These are phyloP conservation scores for Camponotus vicinus DNA, from an alignment of 1,140 invertebrate genomes.

Conservation along the genomic window DNA sequence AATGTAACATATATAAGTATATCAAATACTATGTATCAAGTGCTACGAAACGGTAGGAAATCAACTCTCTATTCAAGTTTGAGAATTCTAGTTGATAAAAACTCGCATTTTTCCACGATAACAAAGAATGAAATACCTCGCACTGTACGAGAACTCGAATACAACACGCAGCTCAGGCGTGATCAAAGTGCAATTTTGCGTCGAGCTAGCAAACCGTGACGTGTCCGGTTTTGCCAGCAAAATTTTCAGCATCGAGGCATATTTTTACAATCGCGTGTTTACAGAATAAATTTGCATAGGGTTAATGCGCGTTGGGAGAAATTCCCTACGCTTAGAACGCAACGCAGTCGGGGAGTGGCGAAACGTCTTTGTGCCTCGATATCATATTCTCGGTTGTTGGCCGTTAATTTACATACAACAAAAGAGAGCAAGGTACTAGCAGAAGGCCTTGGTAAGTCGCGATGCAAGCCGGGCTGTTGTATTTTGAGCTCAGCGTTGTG, in stretches of 20 bases:
- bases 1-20: no score
- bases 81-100: background rate
- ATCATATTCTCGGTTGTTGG: slow-evolving; percentile 61
- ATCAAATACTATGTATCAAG: background rate
- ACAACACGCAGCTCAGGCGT: background rate
- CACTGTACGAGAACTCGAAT: background rate
- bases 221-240: slow-evolving; percentile 54
- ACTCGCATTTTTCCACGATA: background rate
- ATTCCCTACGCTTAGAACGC: slow-evolving; percentile 31
- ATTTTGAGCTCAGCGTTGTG: slow-evolving; percentile 13
- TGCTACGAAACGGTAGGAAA: background rate
- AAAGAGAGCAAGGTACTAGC: slow-evolving; percentile 45
- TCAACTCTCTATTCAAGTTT: background rate
- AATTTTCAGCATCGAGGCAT: slow-evolving; percentile 48
- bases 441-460: slow-evolving; percentile 25
- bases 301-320: slow-evolving; percentile 39
- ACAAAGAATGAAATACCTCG: background rate
- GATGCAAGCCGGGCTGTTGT: slow-evolving; percentile 23
- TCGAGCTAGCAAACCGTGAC: slow-evolving; percentile 50
- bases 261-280: slow-evolving; percentile 57
- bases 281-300: slow-evolving; percentile 58
- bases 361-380: slow-evolving; percentile 43
- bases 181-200: slow-evolving; percentile 57
- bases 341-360: slow-evolving; percentile 27
- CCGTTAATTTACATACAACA: slow-evolving; percentile 64